Base-by-base conservation (phyloP, 2,888 invertebrate genomes). In the Acleris literana region DNA sequence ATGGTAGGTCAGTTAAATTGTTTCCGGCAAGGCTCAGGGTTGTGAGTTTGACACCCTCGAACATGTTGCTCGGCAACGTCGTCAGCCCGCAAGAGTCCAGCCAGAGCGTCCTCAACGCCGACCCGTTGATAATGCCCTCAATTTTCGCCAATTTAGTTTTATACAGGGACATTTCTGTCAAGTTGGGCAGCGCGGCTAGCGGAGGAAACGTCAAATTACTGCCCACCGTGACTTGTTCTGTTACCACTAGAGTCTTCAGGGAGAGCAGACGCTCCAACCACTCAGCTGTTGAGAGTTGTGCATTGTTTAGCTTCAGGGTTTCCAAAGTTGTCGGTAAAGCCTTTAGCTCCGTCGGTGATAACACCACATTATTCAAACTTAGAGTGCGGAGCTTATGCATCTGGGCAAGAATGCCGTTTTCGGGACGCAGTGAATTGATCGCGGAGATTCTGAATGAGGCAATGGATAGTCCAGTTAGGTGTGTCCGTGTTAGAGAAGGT, bases 211-310 rank as follows among this genome's bases (percentile, higher is more conserved):
- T 44, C 25, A 64, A 22, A 16, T n/a, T 22, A 5, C 29, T 22
- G 1, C 25, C 53, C 33, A 33, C n/a, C 3, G n/a, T 16, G 11
- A 18, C n/a, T 9, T 49, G 53, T 7, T 59, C 64, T 3, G 39
- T 25, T 29, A 64, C n/a, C 54, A 25, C 16, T 7, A 64, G 11
- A 29, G n/a, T 29, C 7, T 48, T 48, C 43, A 64, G 20, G 9
- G 49, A 54, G 9, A 11, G 11, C 29, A 60, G 48, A 6, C 59
- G 39, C 25, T 49, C 54, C 18, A 64, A 51, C 72, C 69, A 69
- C 51, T 64, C 58, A 39, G 65, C 70, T 29, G 57, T 63, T 65
- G 22, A 44, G 20, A 60, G 53, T 39, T 18, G 22, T 29, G 54
- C 60, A 9, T 44, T 18, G 2, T 49, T 39, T 13, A 64, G 22